Evolutionary conservation across 23 tunicate species (phyloP).

Genomic region (Trididemnum nubilum): DNA sequence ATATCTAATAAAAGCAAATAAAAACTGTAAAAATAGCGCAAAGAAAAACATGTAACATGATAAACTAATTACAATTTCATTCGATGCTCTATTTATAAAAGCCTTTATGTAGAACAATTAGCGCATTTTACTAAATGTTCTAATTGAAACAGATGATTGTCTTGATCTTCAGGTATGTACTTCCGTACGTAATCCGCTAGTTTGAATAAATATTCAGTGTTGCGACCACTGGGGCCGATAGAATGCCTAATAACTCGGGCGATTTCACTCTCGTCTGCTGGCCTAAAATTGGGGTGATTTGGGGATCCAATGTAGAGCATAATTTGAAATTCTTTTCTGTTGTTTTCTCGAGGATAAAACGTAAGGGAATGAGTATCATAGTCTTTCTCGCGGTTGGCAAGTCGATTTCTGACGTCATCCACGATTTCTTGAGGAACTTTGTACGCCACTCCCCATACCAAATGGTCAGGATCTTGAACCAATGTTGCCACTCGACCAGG

Average conservation of each 20-base stretch:
- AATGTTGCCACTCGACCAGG: conserved; percentile 89
- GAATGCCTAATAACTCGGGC: conserved; percentile 50
- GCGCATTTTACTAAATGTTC: conserved; percentile 60
- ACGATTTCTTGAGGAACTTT: conserved; percentile 52
- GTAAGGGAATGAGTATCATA: conserved; percentile 39
- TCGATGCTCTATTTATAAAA: neutral
- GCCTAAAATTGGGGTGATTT: conserved; percentile 68
- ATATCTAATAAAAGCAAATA: too few relatives aligned
- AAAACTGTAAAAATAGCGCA: too few relatives aligned
- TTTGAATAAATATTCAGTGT: conserved; percentile 71
- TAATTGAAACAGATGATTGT: conserved; percentile 67
- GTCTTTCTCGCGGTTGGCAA: conserved; percentile 66
- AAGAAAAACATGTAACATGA: neutral
- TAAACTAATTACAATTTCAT: neutral
- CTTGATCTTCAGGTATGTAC: conserved; percentile 88
- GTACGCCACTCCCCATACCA: conserved; percentile 93
- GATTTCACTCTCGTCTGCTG: conserved; percentile 46
- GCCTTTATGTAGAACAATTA: neutral
- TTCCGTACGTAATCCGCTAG: conserved; percentile 76
- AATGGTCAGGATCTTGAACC: conserved; percentile 32
- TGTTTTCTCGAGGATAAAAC: conserved; percentile 59
- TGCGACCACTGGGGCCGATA: conserved; percentile 76
- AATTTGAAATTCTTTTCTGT: conserved; percentile 24
- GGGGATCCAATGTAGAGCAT: conserved; percentile 81
- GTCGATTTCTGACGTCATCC: conserved; percentile 25